These are phyloP conservation scores for Epicampocera succincta DNA, from an alignment of 2,888 invertebrate species.

Conservation along the genomic window DNA sequence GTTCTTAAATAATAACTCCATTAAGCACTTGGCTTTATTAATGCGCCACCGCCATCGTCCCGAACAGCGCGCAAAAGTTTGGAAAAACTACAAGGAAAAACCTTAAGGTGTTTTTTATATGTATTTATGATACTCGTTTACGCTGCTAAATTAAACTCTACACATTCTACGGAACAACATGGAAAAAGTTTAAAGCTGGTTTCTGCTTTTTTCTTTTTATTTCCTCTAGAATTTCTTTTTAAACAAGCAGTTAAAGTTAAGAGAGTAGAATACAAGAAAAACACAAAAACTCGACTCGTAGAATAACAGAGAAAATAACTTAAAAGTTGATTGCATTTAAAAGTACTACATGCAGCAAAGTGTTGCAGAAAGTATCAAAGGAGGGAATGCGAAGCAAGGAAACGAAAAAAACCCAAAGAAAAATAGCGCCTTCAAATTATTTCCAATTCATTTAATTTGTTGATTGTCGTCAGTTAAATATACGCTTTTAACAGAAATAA, in stretches of 20 bases:
- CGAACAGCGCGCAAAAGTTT: slow-evolving; percentile 33
- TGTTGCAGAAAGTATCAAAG: slow-evolving; percentile 57
- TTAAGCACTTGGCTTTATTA: neutral
- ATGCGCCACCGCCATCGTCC: neutral
- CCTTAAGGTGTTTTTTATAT: slow-evolving; percentile 58
- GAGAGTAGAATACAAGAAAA: slow-evolving; percentile 43
- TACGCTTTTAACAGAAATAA: slow-evolving; percentile 60
- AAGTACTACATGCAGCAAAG: slow-evolving; percentile 53
- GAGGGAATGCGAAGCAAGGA: neutral
- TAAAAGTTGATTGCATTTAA: slow-evolving; percentile 59
- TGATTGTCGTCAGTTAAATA: slow-evolving; percentile 70
- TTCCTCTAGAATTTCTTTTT: slow-evolving; percentile 38
- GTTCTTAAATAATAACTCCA: slow-evolving; percentile 8
- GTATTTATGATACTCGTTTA: slow-evolving; percentile 14
- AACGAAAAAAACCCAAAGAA: slow-evolving; percentile 31
- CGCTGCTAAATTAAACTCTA: slow-evolving; percentile 2
- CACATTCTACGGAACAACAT: neutral
- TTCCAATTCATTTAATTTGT: slow-evolving; percentile 70
- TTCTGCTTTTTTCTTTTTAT: slow-evolving; percentile 15
- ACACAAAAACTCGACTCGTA: slow-evolving; percentile 32
- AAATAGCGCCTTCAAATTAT: slow-evolving; percentile 70
- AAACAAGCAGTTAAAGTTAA: slow-evolving; percentile 53
- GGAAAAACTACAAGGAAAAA: slow-evolving; percentile 34
- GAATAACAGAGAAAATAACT: slow-evolving; percentile 1
- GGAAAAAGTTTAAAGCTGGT: neutral